phyloP scores from a whole-genome alignment of 2,113 vertebrate species.

The Asarcornis scutulata region DNA sequence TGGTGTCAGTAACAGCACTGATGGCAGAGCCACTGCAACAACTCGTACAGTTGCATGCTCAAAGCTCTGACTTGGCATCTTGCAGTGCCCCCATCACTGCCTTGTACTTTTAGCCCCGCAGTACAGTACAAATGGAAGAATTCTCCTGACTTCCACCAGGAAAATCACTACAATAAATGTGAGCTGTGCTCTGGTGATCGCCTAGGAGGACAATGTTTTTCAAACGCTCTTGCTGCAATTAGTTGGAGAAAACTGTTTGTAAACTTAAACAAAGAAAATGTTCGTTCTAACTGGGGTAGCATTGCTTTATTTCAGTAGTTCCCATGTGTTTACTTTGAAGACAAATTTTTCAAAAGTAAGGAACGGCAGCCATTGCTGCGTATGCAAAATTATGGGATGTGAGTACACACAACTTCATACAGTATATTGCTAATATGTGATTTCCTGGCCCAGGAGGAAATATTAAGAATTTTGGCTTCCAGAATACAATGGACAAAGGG shows the following conservation, averaged over 20 bases:
- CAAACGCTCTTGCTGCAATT: background rate
- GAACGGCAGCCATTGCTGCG: background rate
- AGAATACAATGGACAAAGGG: background rate
- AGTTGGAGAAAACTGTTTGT: rapidly evolving
- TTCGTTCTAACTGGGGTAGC: rapidly evolving
- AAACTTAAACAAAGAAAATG: background rate
- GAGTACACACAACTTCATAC: background rate
- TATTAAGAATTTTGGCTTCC: background rate
- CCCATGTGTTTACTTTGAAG: background rate
- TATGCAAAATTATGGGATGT: background rate
- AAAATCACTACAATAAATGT: too few species aligned
- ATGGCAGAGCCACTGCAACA: background rate
- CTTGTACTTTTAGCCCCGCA: background rate
- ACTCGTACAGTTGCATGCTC: rapidly evolving
- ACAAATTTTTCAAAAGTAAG: background rate
- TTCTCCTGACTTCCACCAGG: background rate
- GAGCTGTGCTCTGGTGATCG: background rate
- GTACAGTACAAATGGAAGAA: background rate
- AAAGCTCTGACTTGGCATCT: too few species aligned
- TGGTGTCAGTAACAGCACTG: rapidly evolving
- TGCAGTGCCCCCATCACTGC: rapidly evolving
- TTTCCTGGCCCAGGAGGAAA: background rate
- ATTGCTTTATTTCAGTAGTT: background rate
- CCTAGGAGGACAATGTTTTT: background rate
- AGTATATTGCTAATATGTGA: background rate